Evolutionary conservation across 2,797 vertebrate species (phyloP).

Genomic region (Oreochromis mossambicus): DNA sequence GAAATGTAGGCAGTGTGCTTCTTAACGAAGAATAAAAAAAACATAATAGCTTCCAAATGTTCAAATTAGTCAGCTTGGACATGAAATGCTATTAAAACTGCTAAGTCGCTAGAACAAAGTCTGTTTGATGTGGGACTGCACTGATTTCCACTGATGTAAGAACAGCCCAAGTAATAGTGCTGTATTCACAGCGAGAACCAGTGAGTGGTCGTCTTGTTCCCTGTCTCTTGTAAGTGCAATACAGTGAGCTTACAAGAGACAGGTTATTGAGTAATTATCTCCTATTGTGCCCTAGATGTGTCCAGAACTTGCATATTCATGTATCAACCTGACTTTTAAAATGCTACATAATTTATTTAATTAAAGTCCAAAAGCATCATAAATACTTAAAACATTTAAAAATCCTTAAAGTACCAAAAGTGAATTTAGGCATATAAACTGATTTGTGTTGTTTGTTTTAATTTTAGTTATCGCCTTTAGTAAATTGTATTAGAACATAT

Average conservation of each 20-base stretch:
- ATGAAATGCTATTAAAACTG: neutral
- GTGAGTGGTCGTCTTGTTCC: neutral
- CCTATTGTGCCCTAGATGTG: neutral
- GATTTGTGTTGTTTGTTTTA: neutral
- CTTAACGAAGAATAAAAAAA: neutral
- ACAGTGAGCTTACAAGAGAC: neutral
- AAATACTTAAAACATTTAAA: neutral
- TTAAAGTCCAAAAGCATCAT: neutral
- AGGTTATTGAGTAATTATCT: neutral
- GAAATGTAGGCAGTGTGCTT: neutral
- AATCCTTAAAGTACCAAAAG: neutral
- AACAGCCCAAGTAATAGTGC: neutral
- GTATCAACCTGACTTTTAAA: neutral
- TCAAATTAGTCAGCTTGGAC: neutral
- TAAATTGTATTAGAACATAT: neutral
- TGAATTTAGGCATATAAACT: neutral
- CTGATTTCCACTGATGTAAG: neutral
- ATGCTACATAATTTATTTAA: neutral
- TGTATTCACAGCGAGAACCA: neutral
- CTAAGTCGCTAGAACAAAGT: neutral
- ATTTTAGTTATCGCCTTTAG: neutral
- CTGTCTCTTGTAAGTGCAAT: neutral
- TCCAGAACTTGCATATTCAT: accelerated
- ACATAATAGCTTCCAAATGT: neutral
- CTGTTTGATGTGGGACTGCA: neutral